A percentile compares a stretch with the other conserved stretches of the same genome.
phyloP scores from a whole-genome alignment of 2,888 invertebrate species.

The Drosophila cognata region DNA sequence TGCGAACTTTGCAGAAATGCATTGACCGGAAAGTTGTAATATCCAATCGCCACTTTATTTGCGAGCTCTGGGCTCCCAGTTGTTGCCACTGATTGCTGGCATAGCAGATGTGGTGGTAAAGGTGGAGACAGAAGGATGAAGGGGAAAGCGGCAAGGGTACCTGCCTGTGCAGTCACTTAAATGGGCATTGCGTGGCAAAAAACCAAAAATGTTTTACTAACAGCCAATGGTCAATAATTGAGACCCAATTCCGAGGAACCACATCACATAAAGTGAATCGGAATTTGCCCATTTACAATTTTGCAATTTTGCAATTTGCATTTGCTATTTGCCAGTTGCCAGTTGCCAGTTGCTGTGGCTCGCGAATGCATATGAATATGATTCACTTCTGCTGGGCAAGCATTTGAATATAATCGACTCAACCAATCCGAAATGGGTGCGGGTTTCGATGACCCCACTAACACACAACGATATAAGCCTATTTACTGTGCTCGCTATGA shows the following conservation, averaged over 20 bases:
- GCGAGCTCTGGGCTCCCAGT: conserved; percentile 30
- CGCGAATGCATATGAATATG: conserved; percentile 30
- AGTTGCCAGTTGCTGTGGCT: conserved; percentile 20
- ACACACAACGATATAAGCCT: neutral
- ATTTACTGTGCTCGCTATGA: neutral
- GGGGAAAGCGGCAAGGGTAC: neutral
- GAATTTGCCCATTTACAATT: conserved; percentile 17
- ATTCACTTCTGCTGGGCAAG: conserved; percentile 25
- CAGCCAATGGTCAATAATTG: conserved; percentile 62
- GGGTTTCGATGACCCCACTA: neutral
- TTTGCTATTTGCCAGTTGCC: conserved; percentile 17
- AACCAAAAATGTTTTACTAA: conserved; percentile 55
- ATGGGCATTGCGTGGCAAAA: conserved; percentile 72
- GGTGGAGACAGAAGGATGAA: neutral
- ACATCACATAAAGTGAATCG: conserved; percentile 27
- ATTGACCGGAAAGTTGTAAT: conserved; percentile 80
- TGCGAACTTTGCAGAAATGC: conserved; percentile 79
- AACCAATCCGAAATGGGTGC: neutral
- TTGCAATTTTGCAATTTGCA: conserved; percentile 10
- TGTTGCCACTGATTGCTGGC: conserved; percentile 41
- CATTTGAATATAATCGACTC: neutral
- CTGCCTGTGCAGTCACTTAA: conserved; percentile 55
- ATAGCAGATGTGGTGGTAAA: neutral
- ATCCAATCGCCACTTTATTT: conserved; percentile 79
- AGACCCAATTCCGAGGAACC: conserved; percentile 20